These are phyloP conservation scores for Drosophila setifemur DNA, from an alignment of 1,140 invertebrate species.

Conservation along the genomic window DNA sequence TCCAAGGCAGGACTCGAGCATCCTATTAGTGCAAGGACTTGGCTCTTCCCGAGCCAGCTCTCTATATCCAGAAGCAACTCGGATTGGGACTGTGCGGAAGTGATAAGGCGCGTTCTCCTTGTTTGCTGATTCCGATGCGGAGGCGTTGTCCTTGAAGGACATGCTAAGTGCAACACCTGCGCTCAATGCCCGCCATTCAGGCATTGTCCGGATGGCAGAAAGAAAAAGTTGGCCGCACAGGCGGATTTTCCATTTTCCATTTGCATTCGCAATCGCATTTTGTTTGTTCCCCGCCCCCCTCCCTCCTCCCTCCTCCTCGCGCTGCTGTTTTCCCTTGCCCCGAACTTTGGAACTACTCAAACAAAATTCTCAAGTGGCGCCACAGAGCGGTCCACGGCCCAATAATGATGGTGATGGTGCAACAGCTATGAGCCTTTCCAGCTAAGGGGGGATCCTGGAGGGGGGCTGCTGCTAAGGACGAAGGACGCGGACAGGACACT, in stretches of 20 bases:
- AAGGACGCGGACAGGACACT: conserved; percentile 20
- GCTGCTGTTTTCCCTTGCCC: too few species aligned
- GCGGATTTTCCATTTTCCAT: conserved; percentile 36
- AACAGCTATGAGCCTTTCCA: neutral
- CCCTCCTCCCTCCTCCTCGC: neutral
- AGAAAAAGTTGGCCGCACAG: conserved; percentile 30
- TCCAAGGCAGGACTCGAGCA: too few species aligned
- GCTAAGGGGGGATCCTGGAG: neutral
- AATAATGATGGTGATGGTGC: conserved; percentile 52
- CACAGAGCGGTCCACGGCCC: conserved; percentile 21
- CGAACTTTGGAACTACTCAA: conserved; percentile 46
- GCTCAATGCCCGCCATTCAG: conserved; percentile 57
- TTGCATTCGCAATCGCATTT: conserved; percentile 56
- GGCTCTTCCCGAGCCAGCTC: too few species aligned
- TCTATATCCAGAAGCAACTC: too few species aligned
- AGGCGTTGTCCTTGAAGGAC: conserved; percentile 52
- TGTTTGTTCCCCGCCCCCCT: conserved; percentile 21
- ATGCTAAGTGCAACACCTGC: conserved; percentile 67
- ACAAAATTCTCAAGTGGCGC: conserved; percentile 57
- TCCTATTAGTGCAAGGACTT: neutral
- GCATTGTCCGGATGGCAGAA: conserved; percentile 49
- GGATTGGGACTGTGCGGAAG: too few species aligned
- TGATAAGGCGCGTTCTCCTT: conserved; percentile 27
- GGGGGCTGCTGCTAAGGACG: conserved; percentile 16
- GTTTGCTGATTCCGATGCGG: neutral